Evolutionary conservation across 2,113 vertebrate genomes (phyloP).

Genomic region (Misgurnus mizolepis): DNA sequence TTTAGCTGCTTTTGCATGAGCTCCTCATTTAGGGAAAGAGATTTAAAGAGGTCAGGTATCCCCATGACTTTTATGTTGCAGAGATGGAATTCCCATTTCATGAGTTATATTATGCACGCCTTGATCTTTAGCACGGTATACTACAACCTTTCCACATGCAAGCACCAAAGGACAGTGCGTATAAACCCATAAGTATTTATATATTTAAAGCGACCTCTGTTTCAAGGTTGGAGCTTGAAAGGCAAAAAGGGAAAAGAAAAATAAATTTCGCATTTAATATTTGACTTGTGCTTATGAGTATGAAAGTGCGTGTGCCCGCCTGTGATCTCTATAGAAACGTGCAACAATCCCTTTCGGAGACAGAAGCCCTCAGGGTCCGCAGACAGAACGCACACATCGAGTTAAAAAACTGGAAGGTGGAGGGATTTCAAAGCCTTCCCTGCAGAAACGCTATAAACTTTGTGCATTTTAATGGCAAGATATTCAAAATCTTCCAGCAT

Average conservation of each 20-base stretch:
- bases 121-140: conserved; percentile 2
- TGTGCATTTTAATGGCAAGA: conserved; percentile 66
- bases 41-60: background rate
- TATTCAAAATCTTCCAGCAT: conserved; percentile 63
- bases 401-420: conserved; percentile 63
- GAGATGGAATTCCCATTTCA: conserved; percentile 18
- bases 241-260: conserved; percentile 47
- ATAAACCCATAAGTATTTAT: conserved; percentile 51
- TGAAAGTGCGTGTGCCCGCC: conserved; percentile 29
- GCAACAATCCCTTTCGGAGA: conserved; percentile 50
- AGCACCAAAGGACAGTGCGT: background rate
- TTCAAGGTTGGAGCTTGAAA: conserved; percentile 51
- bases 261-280: conserved; percentile 60
- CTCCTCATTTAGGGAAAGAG: background rate
- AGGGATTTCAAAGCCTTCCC: conserved; percentile 67
- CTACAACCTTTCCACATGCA: background rate
- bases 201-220: conserved; percentile 49
- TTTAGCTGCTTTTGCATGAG: too few relatives aligned
- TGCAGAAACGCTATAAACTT: conserved; percentile 61
- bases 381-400: conserved; percentile 46
- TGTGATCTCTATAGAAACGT: conserved; percentile 42
- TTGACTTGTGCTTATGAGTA: conserved; percentile 48
- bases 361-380: conserved; percentile 53
- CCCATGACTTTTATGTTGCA: conserved; percentile 6
- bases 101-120: conserved; percentile 26